Evolutionary conservation across 2,888 invertebrate species (phyloP), one percentile per base, ranked within the genome.

Genomic region (Choreutis nemorana): DNA sequence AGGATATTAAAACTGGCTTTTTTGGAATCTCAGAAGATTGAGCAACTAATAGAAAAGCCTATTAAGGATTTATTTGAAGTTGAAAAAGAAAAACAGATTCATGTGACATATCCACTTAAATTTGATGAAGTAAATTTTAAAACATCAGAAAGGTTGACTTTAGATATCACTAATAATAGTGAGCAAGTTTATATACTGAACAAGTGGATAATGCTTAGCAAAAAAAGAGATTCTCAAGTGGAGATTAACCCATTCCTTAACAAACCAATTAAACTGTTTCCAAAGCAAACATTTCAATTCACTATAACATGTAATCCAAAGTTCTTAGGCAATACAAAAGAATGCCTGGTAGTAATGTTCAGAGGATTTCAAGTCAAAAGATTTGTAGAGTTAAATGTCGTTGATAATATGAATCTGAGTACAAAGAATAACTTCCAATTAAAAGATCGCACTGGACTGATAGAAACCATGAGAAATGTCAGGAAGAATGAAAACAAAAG

Each of bases 301-400:
- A 60, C 48, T 20, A 68, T 87, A 29, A 61, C 56, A 32, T 86
- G 85, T 40, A 55, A 47, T 18, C 82, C 83, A 4, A 83, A 79
- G 56, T 83, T 83, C 53, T 64, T 85, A 31, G 89, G 89, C 2
- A 55, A 50, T 24, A 80, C 82, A 7, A 81, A 72, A 37, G 89
- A 89, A 67, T 55, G 82, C 20, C 59, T 87, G 27, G 57, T 84
- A 12, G 79, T 89, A 39, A 50, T 68, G 25, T 89, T 89, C 48
- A 71, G 66, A 48, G 71, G 77, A 14, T 86, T 87, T 48, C 80
- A 81, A 52, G 71, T 88, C 14, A 83, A 81, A 37, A 78, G 87
- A 37, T 63, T 67, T 30, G 66, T 89, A 40, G 62, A 71, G 33
- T 79, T 87, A 32, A 72, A 62, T 48, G 77, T 85, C 12, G 55